These are phyloP conservation scores for Apodemus agrarius DNA, from an alignment of 2,797 vertebrate species.

Conservation along the genomic window DNA sequence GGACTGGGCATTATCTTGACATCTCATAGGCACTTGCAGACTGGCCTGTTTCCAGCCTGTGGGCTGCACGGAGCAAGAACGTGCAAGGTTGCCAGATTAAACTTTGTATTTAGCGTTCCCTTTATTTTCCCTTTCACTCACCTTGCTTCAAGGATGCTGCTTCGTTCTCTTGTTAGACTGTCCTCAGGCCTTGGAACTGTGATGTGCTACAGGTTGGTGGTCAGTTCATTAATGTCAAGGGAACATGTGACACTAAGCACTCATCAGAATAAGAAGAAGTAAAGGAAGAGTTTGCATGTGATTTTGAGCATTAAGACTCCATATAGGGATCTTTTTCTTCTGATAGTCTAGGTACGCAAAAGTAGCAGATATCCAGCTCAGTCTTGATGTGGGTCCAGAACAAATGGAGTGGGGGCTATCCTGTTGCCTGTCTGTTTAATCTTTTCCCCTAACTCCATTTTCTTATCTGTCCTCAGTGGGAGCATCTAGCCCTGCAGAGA, in stretches of 20 bases:
- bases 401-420: background rate
- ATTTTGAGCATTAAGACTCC: conserved; percentile 56
- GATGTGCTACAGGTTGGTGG: background rate
- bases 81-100: background rate
- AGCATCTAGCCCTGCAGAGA: background rate
- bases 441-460: background rate
- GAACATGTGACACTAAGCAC: background rate
- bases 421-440: background rate
- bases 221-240: background rate
- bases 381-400: background rate
- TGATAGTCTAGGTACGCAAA: background rate
- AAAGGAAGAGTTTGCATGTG: conserved; percentile 52
- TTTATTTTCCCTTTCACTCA: background rate
- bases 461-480: background rate
- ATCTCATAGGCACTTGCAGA: background rate
- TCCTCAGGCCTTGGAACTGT: background rate
- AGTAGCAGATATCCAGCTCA: background rate
- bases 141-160: background rate
- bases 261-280: conserved; percentile 49
- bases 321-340: conserved; percentile 52
- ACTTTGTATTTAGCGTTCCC: conserved; percentile 20
- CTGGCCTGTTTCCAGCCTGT: background rate
- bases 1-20: background rate
- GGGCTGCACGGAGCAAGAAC: background rate
- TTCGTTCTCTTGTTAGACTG: background rate